Base-by-base conservation (phyloP, 1,140 invertebrate species). In the Ceratitis capitata region DNA sequence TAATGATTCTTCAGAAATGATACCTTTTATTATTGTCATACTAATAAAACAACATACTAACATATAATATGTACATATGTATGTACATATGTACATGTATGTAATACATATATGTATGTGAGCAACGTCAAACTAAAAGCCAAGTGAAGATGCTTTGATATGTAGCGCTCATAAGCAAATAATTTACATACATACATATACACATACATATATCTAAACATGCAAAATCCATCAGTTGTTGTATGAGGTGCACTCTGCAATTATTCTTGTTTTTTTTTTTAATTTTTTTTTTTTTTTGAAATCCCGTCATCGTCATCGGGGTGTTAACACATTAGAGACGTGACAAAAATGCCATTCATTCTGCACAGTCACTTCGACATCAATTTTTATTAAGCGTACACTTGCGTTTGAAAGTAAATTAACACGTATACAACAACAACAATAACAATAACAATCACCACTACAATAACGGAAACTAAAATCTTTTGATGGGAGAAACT, bases 11-110 rank as follows among this genome's bases (percentile, higher is more conserved):
- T 45, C 39, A 45, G 42, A 19, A 39, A 45, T 78, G 39, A 23
- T 12, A n/a, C 35, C n/a, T 45, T 78, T 45, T 26, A n/a, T 23
- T 78, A 39, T 29, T 69, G 35, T n/a, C 42, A n/a, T 3, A 69
- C 61, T 69, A 69, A 69, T 69, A 69, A 69, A 69, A 69, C 29
- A 35, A 56, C 51, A 56, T 23, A n/a, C 51, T n/a, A n/a, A n/a
- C n/a, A n/a, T n/a, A n/a, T n/a, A n/a, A n/a, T n/a, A n/a, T n/a
- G n/a, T n/a, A n/a, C n/a, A n/a, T n/a, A n/a, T n/a, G n/a, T n/a
- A n/a, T n/a, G n/a, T n/a, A n/a, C n/a, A n/a, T n/a, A n/a, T n/a
- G n/a, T n/a, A n/a, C n/a, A n/a, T n/a, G n/a, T n/a, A n/a, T n/a
- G n/a, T n/a, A n/a, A n/a, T n/a, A n/a, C n/a, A n/a, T n/a, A n/a